Percentiles rank a stretch among this genome's conserved stretches.
Conservation (phyloP, 2,113 vertebrate species). For the Sturnus vulgaris region DNA sequence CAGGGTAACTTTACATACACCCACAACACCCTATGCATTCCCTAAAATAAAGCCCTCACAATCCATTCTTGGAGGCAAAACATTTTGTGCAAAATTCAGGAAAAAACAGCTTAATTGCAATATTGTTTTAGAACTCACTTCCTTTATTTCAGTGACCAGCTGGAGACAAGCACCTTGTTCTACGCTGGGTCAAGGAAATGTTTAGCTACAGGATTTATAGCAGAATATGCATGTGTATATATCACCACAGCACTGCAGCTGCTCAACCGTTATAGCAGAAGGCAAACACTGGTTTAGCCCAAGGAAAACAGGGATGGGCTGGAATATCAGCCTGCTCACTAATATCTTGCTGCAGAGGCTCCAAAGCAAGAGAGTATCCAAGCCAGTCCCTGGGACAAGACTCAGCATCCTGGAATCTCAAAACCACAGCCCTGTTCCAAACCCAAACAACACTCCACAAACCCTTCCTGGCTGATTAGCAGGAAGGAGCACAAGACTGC, state of each 20-base stretch:
- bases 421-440: conserved; percentile 47
- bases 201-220: conserved; percentile 11
- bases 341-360: not conserved
- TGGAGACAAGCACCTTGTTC: not conserved
- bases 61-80: not conserved
- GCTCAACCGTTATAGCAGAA: not conserved
- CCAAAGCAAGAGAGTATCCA: conserved; percentile 13
- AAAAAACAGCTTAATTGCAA: not conserved
- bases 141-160: not conserved
- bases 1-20: not conserved
- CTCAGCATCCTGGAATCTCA: conserved; percentile 46
- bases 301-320: not conserved
- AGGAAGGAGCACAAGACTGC: not conserved
- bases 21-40: not conserved
- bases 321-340: not conserved
- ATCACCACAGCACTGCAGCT: not conserved
- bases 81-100: not conserved
- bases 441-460: conserved; percentile 29
- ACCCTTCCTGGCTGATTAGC: not conserved
- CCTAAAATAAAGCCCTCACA: not conserved
- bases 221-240: not conserved
- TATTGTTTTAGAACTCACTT: not conserved
- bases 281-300: not conserved
- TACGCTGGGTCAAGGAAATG: not conserved
- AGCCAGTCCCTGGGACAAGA: not conserved